A percentile compares a stretch with the other conserved stretches of the same genome.
phyloP scores from a whole-genome alignment of 1,140 invertebrate genomes.

The Oedothorax gibbosus region DNA sequence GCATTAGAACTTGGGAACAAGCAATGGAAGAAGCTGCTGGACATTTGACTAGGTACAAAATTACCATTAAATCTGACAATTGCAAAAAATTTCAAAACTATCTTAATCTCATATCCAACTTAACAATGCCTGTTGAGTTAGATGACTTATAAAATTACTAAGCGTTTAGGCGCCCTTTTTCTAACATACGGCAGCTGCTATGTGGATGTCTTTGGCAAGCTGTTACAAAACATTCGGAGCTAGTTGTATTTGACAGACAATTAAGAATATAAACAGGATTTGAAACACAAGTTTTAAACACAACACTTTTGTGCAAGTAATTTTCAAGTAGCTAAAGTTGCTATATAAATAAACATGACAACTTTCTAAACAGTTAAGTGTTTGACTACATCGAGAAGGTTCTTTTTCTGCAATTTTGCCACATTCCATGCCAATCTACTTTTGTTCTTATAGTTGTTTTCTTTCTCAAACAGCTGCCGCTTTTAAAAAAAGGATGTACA shows the following conservation, averaged over 20 bases:
- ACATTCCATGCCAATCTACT: conserved; percentile 21
- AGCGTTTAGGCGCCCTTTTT: conserved; percentile 26
- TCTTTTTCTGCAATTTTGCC: neutral
- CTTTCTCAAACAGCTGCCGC: conserved; percentile 41
- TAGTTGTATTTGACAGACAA: neutral
- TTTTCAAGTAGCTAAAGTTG: conserved; percentile 2
- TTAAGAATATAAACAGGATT: conserved; percentile 21
- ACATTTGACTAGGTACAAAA: conserved; percentile 56
- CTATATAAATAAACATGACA: neutral
- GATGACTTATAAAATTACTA: conserved; percentile 37
- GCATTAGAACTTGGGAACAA: conserved; percentile 56
- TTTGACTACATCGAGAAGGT: no score
- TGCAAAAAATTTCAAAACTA: conserved; percentile 58
- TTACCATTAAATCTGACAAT: conserved; percentile 38
- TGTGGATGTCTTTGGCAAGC: neutral
- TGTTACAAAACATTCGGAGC: conserved; percentile 3
- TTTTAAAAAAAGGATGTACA: conserved; percentile 45
- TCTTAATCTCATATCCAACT: conserved; percentile 51
- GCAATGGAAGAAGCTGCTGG: conserved; percentile 60
- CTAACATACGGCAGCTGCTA: conserved; percentile 58
- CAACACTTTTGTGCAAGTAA: neutral
- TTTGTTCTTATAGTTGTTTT: neutral
- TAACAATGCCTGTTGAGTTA: conserved; percentile 51
- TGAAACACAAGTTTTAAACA: conserved; percentile 31
- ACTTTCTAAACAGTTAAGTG: no score